Conservation (phyloP, 2,888 invertebrate genomes). For the Drosophila borborema region DNA sequence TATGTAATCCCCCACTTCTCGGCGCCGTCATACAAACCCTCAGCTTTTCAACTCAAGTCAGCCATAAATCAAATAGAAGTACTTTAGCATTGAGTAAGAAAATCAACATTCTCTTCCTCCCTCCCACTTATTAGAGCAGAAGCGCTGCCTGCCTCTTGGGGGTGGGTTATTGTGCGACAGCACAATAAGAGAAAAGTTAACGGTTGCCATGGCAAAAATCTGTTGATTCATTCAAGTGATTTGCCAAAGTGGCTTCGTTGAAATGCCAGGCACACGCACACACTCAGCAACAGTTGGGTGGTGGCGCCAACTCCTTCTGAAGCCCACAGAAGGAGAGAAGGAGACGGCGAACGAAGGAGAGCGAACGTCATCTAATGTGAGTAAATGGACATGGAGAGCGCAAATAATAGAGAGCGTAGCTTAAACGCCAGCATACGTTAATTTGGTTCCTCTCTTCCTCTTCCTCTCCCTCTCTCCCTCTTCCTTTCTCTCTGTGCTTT, state of each 20-base stretch:
- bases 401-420: conserved; percentile 33
- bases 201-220: conserved; percentile 76
- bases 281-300: conserved; percentile 77
- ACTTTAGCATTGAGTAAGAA: conserved; percentile 31
- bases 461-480: conserved; percentile 10
- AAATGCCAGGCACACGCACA: conserved; percentile 72
- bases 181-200: conserved; percentile 54
- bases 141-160: conserved; percentile 17
- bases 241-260: conserved; percentile 82
- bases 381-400: conserved; percentile 1
- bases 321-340: not conserved
- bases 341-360: not conserved
- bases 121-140: conserved; percentile 27
- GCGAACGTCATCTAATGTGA: not conserved
- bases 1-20: conserved; percentile 73
- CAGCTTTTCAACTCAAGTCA: conserved; percentile 66
- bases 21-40: conserved; percentile 47
- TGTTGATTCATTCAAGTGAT: conserved; percentile 82
- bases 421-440: conserved; percentile 48
- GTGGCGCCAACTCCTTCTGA: not conserved
- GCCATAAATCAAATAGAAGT: conserved; percentile 75
- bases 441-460: conserved; percentile 5
- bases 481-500: conserved; percentile 1
- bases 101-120: conserved; percentile 3
- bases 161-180: conserved; percentile 28